These are phyloP conservation scores for Julus scanicus DNA, from an alignment of 2,888 invertebrate genomes.

Conservation along the genomic window DNA sequence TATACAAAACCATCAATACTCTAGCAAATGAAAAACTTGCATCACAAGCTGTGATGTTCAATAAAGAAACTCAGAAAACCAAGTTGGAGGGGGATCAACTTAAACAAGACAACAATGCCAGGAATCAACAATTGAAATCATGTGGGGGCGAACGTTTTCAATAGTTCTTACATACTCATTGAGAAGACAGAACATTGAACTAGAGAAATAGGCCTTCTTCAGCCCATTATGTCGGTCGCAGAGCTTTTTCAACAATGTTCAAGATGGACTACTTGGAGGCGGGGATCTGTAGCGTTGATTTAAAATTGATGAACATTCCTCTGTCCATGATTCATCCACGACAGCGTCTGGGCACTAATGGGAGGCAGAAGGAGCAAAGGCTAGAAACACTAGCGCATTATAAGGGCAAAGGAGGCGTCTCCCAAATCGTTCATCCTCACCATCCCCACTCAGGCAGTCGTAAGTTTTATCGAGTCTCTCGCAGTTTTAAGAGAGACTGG, in stretches of 20 bases:
- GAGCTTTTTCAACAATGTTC: background rate
- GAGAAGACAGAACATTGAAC: background rate
- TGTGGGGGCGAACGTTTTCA: background rate
- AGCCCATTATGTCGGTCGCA: background rate
- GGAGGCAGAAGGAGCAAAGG: conserved; percentile 36
- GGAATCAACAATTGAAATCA: background rate
- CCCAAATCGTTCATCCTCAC: background rate
- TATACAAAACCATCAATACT: too few relatives aligned
- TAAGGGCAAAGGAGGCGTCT: conserved; percentile 20
- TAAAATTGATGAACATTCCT: conserved; percentile 36
- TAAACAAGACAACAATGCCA: background rate
- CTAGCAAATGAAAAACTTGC: too few relatives aligned
- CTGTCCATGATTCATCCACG: background rate
- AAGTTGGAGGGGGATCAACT: background rate
- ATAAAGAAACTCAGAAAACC: background rate
- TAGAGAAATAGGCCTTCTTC: background rate
- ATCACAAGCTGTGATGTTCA: too few relatives aligned
- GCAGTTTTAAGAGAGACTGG: background rate
- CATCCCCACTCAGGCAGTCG: conserved; percentile 28
- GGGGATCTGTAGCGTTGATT: background rate
- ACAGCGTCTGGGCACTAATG: conserved; percentile 38
- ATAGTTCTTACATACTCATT: background rate
- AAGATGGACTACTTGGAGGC: background rate
- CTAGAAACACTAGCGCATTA: conserved; percentile 30
- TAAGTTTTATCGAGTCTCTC: background rate